Evolutionary conservation across 2,888 invertebrate genomes (phyloP).

Genomic region (Junonia oenone): DNA sequence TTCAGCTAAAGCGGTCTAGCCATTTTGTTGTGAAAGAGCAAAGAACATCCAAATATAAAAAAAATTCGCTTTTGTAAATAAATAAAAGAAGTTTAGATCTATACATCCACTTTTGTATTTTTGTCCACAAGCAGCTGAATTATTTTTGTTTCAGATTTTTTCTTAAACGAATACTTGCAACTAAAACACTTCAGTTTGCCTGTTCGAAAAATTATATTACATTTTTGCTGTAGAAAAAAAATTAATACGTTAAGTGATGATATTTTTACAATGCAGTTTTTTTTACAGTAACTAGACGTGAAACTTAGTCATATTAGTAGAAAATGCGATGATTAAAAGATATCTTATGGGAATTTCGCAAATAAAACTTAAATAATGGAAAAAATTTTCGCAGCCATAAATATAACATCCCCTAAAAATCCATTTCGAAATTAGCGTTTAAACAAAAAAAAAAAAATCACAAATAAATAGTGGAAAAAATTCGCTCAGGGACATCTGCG

Average conservation of each 20-base stretch:
- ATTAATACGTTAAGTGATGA: neutral
- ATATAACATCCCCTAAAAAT: constrained; percentile 44
- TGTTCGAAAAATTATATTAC: no score
- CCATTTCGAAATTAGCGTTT: constrained; percentile 65
- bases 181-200: no score
- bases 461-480: constrained; percentile 51
- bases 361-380: constrained; percentile 31
- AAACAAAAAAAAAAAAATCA: constrained; percentile 49
- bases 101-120: no score
- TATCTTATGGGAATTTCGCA: constrained; percentile 21
- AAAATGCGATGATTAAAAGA: constrained; percentile 10
- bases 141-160: no score
- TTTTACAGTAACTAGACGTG: neutral
- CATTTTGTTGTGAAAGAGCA: no score
- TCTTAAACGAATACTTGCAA: no score
- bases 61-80: no score
- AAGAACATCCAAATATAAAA: no score
- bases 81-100: no score
- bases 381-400: constrained; percentile 26
- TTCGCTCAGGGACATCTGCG: constrained; percentile 43
- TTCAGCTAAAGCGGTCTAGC: no score
- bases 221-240: neutral
- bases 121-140: no score
- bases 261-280: neutral
- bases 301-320: neutral